Base-by-base conservation (phyloP, 2,888 invertebrate genomes). In the Doris montereyensis region DNA sequence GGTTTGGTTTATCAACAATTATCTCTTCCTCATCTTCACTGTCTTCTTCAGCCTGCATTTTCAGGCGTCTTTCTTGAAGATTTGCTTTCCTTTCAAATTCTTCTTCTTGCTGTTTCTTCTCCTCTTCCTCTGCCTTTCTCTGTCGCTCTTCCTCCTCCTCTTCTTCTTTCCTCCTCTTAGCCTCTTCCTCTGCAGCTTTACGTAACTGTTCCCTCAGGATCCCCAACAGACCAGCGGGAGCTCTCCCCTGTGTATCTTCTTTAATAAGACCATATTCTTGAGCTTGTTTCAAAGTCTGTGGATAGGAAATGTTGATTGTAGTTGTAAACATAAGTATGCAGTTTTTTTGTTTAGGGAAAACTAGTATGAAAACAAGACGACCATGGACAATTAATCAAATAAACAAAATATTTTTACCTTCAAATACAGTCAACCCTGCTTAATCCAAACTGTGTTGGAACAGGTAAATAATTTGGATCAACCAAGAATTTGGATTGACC, bases 181-280 rank as follows among this genome's bases (percentile, higher is more conserved):
- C 76, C 32, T 80, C 76, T 32, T 73, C 80, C 32, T 72, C 80
- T 21, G 60, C 57, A 5, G 30, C 85, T 81, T 79, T 35, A 17
- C 76, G 58, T 5, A 79, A 35, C 72, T 79, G 75, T 17, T 57
- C 76, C 60, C 79, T 28, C 32, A 79, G 28, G n/a, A 76, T 79
- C 21, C 76, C 79, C 71, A 79, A 65, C 34, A 79, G 75, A 2
- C 60, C 5, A 1, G 41, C 76, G 5, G 79, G 79, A 0, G 30
- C 76, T 10, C 76, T 70, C 8, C 76, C 79, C 32, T 76, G 30
- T 3, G 26, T 30, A 52, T 76, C 75, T 30, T 76, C 79, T 52
- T 81, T 71, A n/a, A 81, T 81, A 4, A 81, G 76, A 10, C 65
- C 77, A 26, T 79, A 79, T 60, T 81, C 79, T 52, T 76, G 34